phyloP scores from a whole-genome alignment of 2,797 vertebrate species.

The Enteromius radiatus region DNA sequence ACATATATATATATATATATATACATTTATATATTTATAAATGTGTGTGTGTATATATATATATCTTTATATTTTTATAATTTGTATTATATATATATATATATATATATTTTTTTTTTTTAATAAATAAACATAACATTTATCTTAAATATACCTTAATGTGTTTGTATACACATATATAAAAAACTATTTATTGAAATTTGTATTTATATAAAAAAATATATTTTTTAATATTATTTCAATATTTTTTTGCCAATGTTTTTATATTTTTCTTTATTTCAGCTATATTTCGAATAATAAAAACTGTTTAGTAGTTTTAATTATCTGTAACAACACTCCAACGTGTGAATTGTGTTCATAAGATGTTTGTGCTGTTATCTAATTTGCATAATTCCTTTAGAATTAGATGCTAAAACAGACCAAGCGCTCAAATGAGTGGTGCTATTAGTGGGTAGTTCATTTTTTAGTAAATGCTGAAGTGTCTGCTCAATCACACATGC shows the following conservation, averaged over 20 bases:
- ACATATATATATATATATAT: too few relatives aligned
- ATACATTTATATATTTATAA: too few relatives aligned
- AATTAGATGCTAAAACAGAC: not conserved
- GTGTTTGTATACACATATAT: too few relatives aligned
- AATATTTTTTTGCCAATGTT: not conserved
- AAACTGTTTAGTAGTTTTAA: not conserved
- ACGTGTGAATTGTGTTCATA: not conserved
- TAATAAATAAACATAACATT: too few relatives aligned
- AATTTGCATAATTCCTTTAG: conserved; percentile 1
- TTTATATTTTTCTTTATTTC: not conserved
- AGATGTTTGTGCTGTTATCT: not conserved
- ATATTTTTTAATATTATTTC: not conserved
- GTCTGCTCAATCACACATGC: conserved; percentile 8
- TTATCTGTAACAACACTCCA: not conserved
- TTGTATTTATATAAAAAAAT: too few relatives aligned
- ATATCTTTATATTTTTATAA: too few relatives aligned
- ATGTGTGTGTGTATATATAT: too few relatives aligned
- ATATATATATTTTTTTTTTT: too few relatives aligned
- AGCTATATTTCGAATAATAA: not conserved
- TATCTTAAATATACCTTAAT: too few relatives aligned
- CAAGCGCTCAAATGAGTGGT: not conserved
- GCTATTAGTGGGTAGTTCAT: conserved; percentile 16
- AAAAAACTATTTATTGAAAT: too few relatives aligned
- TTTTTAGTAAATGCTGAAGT: conserved; percentile 20
- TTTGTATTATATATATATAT: too few relatives aligned